Percentiles rank a stretch among this genome's conserved stretches.
phyloP scores from a whole-genome alignment of 2,797 vertebrate genomes.

The Lacerta bilineata region DNA sequence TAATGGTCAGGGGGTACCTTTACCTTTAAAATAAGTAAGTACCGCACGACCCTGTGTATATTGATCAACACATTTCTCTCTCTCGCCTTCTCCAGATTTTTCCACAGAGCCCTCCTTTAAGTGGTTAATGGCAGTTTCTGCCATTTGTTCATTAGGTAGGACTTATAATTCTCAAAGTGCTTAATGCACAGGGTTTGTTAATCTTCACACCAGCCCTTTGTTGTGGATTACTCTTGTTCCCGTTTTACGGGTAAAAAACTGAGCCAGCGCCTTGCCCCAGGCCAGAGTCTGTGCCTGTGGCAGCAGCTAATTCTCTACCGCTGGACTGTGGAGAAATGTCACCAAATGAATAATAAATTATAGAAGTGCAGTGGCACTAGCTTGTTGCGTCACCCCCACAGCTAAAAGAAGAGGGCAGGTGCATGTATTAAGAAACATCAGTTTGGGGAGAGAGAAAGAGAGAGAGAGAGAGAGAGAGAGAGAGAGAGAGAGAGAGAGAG shows the following conservation, averaged over 20 bases:
- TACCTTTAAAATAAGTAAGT: too few relatives aligned
- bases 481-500: too few relatives aligned
- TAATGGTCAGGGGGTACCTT: too few relatives aligned
- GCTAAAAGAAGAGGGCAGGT: too few relatives aligned
- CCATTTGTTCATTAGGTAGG: too few relatives aligned
- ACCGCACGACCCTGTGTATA: background rate
- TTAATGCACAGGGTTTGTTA: background rate
- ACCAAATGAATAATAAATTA: background rate
- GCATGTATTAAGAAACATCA: background rate
- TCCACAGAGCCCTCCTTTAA: background rate
- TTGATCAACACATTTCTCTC: background rate
- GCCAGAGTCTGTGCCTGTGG: background rate
- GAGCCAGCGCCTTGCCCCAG: background rate
- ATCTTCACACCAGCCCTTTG: background rate
- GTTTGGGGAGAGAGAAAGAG: too few relatives aligned
- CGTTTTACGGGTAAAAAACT: background rate
- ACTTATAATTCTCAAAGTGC: background rate
- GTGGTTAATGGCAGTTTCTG: background rate
- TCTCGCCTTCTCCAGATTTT: background rate
- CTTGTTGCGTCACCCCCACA: background rate
- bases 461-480: too few relatives aligned
- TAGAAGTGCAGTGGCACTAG: background rate
- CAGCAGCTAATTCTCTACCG: background rate
- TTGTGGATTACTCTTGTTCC: background rate
- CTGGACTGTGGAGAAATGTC: background rate